These are phyloP conservation scores for Hydrochoerus hydrochaeris DNA, from an alignment of 2,113 vertebrate genomes.

Conservation along the genomic window DNA sequence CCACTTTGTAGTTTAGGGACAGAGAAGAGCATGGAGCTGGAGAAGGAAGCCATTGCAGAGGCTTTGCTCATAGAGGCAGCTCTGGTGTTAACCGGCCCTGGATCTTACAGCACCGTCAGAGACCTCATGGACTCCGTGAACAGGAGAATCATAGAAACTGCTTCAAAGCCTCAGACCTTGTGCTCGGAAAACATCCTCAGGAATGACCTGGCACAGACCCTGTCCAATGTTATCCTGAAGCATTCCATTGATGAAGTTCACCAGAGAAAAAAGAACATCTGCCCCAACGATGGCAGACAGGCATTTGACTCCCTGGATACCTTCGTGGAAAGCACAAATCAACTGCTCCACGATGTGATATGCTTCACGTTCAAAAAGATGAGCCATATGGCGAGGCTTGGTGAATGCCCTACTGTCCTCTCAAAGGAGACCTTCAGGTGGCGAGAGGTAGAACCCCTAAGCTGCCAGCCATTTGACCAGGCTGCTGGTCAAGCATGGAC, in stretches of 20 bases:
- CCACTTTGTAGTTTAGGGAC: slow-evolving; percentile 88
- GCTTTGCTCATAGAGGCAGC: slow-evolving; percentile 92
- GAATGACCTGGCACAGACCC: slow-evolving; percentile 91
- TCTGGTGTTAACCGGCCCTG: slow-evolving; percentile 89
- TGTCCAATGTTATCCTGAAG: slow-evolving; percentile 93
- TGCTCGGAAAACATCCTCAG: slow-evolving; percentile 85
- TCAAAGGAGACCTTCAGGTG: slow-evolving; percentile 52
- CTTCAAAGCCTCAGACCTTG: slow-evolving; percentile 87
- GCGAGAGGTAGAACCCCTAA: slow-evolving; percentile 44
- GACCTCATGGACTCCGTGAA: slow-evolving; percentile 92
- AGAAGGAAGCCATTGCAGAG: slow-evolving; percentile 91
- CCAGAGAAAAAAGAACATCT: slow-evolving; percentile 86
- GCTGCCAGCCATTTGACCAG: slow-evolving; percentile 58
- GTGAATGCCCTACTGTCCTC: slow-evolving; percentile 80
- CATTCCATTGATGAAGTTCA: slow-evolving; percentile 92
- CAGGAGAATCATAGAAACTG: slow-evolving; percentile 89
- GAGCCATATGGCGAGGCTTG: slow-evolving; percentile 85
- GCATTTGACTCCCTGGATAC: slow-evolving; percentile 81
- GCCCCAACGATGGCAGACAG: not conserved
- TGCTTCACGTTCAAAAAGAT: slow-evolving; percentile 94
- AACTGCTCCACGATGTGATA: slow-evolving; percentile 92
- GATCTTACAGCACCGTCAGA: slow-evolving; percentile 88
- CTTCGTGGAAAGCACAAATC: slow-evolving; percentile 90
- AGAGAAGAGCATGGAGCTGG: slow-evolving; percentile 88
- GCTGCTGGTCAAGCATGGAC: not conserved